Conservation (phyloP, 2,113 vertebrate genomes). For the Illadopsis cleaveri region DNA sequence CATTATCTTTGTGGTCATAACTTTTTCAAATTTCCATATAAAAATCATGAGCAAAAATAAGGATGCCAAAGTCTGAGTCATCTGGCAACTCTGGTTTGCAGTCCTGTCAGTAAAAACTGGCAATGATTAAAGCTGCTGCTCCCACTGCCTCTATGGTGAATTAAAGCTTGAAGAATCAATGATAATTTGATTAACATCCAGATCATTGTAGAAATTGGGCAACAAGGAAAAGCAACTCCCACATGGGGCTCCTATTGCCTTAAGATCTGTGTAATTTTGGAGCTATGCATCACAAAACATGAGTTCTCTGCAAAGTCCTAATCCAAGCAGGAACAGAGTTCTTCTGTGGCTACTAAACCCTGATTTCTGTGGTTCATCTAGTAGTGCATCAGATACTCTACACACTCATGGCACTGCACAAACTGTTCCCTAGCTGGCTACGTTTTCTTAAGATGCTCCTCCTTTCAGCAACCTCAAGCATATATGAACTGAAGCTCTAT, state of each 20-base stretch:
- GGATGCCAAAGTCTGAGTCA: constrained; percentile 57
- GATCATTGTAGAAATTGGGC: constrained; percentile 35
- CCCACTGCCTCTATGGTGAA: constrained; percentile 37
- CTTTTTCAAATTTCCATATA: constrained; percentile 57
- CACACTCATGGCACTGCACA: background rate
- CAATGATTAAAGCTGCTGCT: constrained; percentile 37
- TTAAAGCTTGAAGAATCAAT: constrained; percentile 15
- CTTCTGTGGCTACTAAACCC: background rate
- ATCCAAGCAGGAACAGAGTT: constrained; percentile 8
- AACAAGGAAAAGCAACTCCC: background rate
- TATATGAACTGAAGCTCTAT: background rate
- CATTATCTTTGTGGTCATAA: constrained; percentile 36
- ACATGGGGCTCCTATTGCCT: background rate
- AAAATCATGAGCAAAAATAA: constrained; percentile 41
- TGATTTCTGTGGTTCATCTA: background rate
- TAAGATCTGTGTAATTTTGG: constrained; percentile 5
- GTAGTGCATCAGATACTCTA: background rate
- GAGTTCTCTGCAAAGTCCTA: background rate
- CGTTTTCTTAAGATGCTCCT: background rate
- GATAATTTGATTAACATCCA: constrained; percentile 29
- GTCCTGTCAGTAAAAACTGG: constrained; percentile 51
- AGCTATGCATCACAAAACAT: constrained; percentile 17
- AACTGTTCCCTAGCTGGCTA: background rate
- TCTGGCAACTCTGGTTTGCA: constrained; percentile 37
- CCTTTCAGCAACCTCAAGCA: background rate